Evolutionary conservation across 2,797 vertebrate genomes (phyloP).

Genomic region (Champsocephalus gunnari): DNA sequence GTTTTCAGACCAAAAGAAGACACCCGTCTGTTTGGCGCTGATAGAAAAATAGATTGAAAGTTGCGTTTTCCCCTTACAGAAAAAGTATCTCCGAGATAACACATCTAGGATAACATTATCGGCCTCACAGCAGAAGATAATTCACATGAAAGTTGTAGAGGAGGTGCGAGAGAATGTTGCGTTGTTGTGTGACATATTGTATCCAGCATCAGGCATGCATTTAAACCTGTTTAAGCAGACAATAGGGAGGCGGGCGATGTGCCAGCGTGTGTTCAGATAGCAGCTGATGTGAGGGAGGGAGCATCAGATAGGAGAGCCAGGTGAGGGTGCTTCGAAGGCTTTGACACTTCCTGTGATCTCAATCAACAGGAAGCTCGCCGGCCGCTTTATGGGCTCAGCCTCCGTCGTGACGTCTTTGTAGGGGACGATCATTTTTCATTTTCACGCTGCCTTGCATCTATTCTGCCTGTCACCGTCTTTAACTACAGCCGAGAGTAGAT

Average conservation of each 20-base stretch:
- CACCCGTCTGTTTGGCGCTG: slow-evolving; percentile 68
- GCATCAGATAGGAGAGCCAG: slow-evolving; percentile 72
- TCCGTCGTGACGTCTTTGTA: slow-evolving; percentile 67
- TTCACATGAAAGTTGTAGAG: slow-evolving; percentile 41
- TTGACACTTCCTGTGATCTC: slow-evolving; percentile 74
- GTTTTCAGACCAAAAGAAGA: slow-evolving; percentile 57
- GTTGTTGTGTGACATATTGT: slow-evolving; percentile 48
- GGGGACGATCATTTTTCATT: slow-evolving; percentile 74
- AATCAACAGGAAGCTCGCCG: slow-evolving; percentile 65
- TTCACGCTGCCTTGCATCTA: slow-evolving; percentile 77
- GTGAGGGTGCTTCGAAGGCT: slow-evolving; percentile 68
- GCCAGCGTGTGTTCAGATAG: slow-evolving; percentile 52
- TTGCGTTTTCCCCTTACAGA: slow-evolving; percentile 34
- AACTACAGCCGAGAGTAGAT: slow-evolving; percentile 90
- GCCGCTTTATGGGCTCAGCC: slow-evolving; percentile 25
- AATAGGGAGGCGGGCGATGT: slow-evolving; percentile 50
- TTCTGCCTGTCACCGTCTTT: slow-evolving; percentile 87
- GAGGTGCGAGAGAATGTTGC: slow-evolving; percentile 45
- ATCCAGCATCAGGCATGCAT: slow-evolving; percentile 51
- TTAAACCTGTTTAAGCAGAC: slow-evolving; percentile 70
- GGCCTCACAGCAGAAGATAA: slow-evolving; percentile 54
- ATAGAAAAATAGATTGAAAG: slow-evolving; percentile 83
- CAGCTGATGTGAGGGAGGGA: slow-evolving; percentile 61
- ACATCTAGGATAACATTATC: slow-evolving; percentile 67
- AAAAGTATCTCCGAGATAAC: slow-evolving; percentile 65